These are phyloP conservation scores for Acrossocheilus wenchowensis DNA, from an alignment of 2,797 vertebrate species.

Conservation along the genomic window DNA sequence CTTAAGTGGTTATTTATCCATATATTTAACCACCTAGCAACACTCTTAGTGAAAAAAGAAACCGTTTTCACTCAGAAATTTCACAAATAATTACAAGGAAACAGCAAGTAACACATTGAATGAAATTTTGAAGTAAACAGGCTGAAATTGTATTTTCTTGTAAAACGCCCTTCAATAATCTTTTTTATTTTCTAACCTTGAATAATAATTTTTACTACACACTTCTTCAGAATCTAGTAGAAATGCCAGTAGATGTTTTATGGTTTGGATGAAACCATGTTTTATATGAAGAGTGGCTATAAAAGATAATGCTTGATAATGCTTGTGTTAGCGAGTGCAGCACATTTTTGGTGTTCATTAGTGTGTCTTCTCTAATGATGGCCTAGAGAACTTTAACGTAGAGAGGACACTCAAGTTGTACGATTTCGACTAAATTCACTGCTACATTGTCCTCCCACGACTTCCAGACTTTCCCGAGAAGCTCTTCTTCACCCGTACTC, in stretches of 20 bases:
- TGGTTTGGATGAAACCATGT: background rate
- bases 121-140: background rate
- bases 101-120: background rate
- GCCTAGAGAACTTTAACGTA: background rate
- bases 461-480: slow-evolving; percentile 8
- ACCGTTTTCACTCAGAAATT: background rate
- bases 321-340: background rate
- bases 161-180: background rate
- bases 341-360: background rate
- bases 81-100: background rate
- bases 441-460: background rate
- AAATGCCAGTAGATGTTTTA: background rate
- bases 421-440: background rate
- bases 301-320: background rate
- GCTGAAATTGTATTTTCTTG: background rate
- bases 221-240: background rate
- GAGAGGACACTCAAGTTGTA: background rate
- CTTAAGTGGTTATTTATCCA: background rate
- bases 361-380: background rate
- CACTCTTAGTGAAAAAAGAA: background rate
- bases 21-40: background rate
- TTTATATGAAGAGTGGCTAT: background rate
- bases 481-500: background rate
- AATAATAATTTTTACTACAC: background rate
- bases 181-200: background rate